These are phyloP conservation scores for Eupsilia transversa DNA, from an alignment of 2,888 invertebrate species.

Conservation along the genomic window DNA sequence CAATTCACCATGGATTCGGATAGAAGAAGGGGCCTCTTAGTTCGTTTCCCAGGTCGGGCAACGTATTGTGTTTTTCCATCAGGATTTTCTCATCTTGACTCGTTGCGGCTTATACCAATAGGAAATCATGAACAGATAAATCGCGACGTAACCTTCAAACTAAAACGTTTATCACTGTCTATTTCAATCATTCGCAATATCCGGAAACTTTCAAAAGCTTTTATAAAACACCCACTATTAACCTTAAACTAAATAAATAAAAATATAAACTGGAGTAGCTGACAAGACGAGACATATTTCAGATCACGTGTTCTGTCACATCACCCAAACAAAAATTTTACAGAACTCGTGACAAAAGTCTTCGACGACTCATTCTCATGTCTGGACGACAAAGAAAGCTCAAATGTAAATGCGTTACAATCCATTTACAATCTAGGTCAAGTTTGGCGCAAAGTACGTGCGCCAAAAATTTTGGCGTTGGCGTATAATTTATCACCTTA, in stretches of 20 bases:
- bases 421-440: conserved; percentile 46
- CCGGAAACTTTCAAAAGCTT: conserved; percentile 4
- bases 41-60: too few relatives aligned
- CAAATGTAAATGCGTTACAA: conserved; percentile 1
- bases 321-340: neutral
- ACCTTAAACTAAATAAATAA: conserved; percentile 1
- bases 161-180: neutral
- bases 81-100: neutral
- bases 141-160: neutral
- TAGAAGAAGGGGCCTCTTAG: too few relatives aligned
- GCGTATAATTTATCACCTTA: conserved; percentile 52
- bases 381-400: conserved; percentile 30
- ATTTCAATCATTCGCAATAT: neutral
- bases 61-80: neutral
- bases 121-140: neutral
- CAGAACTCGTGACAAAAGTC: neutral
- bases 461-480: conserved; percentile 54
- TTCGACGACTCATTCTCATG: neutral
- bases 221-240: conserved; percentile 5
- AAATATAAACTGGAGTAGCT: conserved; percentile 4
- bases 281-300: neutral
- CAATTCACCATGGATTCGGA: too few relatives aligned
- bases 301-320: neutral
- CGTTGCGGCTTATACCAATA: neutral
- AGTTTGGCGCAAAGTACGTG: conserved; percentile 22